Base-by-base conservation (phyloP, 2,888 invertebrate genomes). In the Subacronicta megacephala region DNA sequence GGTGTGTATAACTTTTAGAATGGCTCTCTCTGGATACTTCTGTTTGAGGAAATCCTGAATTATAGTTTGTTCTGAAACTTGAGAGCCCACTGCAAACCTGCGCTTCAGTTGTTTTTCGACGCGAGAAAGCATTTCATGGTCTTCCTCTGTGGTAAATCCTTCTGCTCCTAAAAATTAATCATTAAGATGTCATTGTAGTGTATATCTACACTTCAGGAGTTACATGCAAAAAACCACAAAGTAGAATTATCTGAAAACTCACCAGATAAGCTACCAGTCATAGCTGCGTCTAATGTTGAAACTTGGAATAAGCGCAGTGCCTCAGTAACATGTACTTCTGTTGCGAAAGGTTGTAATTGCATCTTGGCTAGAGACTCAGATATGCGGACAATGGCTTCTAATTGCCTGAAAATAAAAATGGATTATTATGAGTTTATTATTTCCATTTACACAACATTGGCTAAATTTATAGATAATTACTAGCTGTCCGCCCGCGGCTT, bases 301-400 rank as follows among this genome's bases (percentile, higher is more conserved):
- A 99, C 99, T 94, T 99, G 98, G 93, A 99, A 99, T 45, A 99
- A 95, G 15, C 99, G 95, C 37, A 99, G 94, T 0, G 99, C 98
- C 92, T 99, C 99, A 59, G 98, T 98, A 0, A 99, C 97, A 85
- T 99, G 99, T 1, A 95, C 92, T 82, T 99, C 99, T 0, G 96
- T 96, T 0, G 97, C 99, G 88, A 99, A 99, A 0, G 99, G 97
- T 70, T 96, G 96, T 70, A 99, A 92, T 81, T 98, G 97, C 99
- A 99, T 99, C 93, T 99, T 99, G 0, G 99, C 99, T 54, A 99
- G 94, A 0, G 99, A 97, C 90, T 99, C 99, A 0, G 99, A 97
- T 80, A 99, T 99, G 52, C 99, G 96, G 56, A 99, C 97, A 23
- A 99, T 92, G 31, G 99, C 99, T 94, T 99, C 99, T 66, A 99